phyloP scores from a whole-genome alignment of 30 jellyfish, hydroid and myxozoan species.

The Catostylus mosaicus region DNA sequence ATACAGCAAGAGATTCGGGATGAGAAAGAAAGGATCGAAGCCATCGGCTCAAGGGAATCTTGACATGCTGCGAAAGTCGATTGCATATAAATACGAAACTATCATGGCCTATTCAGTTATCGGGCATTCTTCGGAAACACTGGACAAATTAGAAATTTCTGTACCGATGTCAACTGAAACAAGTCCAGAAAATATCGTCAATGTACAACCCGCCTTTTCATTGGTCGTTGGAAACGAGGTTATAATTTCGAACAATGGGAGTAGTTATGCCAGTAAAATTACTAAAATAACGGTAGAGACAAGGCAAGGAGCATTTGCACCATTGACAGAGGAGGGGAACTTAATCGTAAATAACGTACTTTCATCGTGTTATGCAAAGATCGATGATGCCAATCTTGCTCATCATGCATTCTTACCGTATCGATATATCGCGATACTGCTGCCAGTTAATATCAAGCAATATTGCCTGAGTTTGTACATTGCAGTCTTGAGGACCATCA shows the following conservation, averaged over 20 bases:
- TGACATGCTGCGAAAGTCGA: background rate
- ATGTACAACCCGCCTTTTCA: background rate
- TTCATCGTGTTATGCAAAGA: slow-evolving; percentile 80
- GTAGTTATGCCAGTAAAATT: background rate
- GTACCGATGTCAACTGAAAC: background rate
- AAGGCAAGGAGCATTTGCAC: slow-evolving; percentile 74
- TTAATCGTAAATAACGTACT: slow-evolving; percentile 56
- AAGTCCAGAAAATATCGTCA: background rate
- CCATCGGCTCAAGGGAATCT: background rate
- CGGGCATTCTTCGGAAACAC: background rate
- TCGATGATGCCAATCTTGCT: slow-evolving; percentile 10
- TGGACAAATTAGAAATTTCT: background rate
- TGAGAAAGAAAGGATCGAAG: background rate
- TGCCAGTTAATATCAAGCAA: slow-evolving; percentile 6
- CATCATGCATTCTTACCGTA: slow-evolving; percentile 37
- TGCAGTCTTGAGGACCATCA: slow-evolving; percentile 1
- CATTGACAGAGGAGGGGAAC: slow-evolving; percentile 75
- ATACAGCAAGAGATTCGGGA: background rate
- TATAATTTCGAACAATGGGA: background rate
- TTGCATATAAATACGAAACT: background rate
- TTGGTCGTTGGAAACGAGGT: slow-evolving; percentile 7
- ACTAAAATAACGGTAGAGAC: background rate
- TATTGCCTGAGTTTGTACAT: slow-evolving; percentile 6
- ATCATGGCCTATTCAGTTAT: background rate
- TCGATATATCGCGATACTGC: background rate